phyloP scores from a whole-genome alignment of 2,888 invertebrate species.

The Tetragonisca angustula region DNA sequence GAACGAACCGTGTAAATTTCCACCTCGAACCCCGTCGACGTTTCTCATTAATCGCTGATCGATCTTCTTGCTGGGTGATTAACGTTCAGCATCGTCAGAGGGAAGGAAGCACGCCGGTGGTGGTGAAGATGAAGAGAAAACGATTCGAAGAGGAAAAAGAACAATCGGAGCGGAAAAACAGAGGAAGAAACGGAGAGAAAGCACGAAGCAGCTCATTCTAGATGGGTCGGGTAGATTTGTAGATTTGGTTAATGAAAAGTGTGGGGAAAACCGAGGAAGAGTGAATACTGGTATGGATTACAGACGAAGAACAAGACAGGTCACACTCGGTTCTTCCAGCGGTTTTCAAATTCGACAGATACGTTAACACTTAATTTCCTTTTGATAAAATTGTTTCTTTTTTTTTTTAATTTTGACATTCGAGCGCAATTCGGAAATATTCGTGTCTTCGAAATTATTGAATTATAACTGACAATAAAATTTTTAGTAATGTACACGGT shows the following conservation, averaged over 20 bases:
- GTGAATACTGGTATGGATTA: not conserved
- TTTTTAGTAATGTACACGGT: too few species aligned
- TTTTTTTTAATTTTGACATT: too few species aligned
- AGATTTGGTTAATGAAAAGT: conserved; percentile 39
- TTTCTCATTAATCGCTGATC: conserved; percentile 75
- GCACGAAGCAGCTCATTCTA: conserved; percentile 7
- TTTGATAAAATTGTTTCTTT: not conserved
- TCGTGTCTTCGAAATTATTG: too few species aligned
- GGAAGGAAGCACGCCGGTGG: conserved; percentile 29
- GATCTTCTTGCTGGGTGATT: conserved; percentile 70
- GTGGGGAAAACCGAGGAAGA: not conserved
- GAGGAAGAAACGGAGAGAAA: conserved; percentile 2
- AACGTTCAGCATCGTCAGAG: conserved; percentile 61
- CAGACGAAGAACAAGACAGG: not conserved
- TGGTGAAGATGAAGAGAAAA: conserved; percentile 60
- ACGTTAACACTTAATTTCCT: not conserved
- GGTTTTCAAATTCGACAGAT: not conserved
- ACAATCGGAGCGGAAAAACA: conserved; percentile 47
- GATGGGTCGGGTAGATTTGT: conserved; percentile 26
- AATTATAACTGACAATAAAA: too few species aligned
- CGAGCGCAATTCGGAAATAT: too few species aligned
- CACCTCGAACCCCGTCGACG: conserved; percentile 65
- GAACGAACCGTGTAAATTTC: conserved; percentile 70
- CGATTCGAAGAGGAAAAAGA: conserved; percentile 42
- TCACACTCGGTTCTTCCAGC: not conserved